Conservation (phyloP, 1,140 invertebrate species). For the Harpegnathos saltator region DNA sequence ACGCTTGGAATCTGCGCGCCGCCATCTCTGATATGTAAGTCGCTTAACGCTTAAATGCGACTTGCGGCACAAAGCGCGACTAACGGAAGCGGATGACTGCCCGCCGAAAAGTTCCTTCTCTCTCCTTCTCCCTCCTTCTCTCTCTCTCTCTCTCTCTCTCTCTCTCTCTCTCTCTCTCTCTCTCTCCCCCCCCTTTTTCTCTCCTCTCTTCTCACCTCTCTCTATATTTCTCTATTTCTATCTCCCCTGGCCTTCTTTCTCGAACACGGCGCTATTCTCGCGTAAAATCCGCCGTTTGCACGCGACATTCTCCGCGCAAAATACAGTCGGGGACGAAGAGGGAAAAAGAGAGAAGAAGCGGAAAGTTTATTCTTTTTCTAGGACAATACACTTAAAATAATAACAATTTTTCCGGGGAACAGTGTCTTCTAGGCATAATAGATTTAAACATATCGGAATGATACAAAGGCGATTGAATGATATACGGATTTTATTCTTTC, state of each 20-base stretch:
- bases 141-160: neutral
- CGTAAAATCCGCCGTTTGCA: slow-evolving; percentile 21
- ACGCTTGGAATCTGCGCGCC: slow-evolving; percentile 50
- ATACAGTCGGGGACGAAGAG: neutral
- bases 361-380: neutral
- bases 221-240: too few relatives aligned
- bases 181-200: neutral
- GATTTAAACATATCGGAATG: too few relatives aligned
- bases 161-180: neutral
- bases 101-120: slow-evolving; percentile 39
- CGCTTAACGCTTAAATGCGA: slow-evolving; percentile 51
- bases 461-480: too few relatives aligned
- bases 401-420: neutral
- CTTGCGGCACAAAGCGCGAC: slow-evolving; percentile 42
- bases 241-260: neutral
- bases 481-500: too few relatives aligned
- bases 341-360: neutral
- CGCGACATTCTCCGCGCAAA: neutral
- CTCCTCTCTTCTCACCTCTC: too few relatives aligned
- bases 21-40: slow-evolving; percentile 50
- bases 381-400: neutral
- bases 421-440: neutral
- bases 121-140: too few relatives aligned
- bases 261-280: slow-evolving; percentile 1
- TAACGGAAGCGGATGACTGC: slow-evolving; percentile 42